These are phyloP conservation scores for Stenolophus ochropezus DNA, from an alignment of 2,888 invertebrate genomes.

Conservation along the genomic window DNA sequence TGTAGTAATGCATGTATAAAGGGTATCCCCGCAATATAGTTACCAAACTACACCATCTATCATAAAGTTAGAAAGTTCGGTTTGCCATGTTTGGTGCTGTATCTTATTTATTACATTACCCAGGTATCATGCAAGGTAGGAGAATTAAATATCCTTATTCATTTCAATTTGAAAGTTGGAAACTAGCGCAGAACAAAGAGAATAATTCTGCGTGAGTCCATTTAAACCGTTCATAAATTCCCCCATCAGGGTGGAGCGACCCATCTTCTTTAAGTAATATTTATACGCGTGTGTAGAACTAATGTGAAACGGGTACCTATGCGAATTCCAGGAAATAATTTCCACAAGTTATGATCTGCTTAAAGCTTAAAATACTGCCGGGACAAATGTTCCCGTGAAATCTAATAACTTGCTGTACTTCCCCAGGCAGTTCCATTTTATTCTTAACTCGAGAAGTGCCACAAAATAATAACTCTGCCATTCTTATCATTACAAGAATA, in stretches of 20 bases:
- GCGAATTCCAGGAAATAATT: conserved; percentile 35
- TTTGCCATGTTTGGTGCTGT: neutral
- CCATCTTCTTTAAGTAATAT: conserved; percentile 40
- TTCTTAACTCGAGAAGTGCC: too few species aligned
- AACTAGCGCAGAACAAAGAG: neutral
- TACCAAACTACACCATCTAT: neutral
- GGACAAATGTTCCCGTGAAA: conserved; percentile 46
- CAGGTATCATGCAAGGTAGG: neutral
- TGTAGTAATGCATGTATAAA: too few species aligned
- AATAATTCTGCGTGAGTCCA: neutral
- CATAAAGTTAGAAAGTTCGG: neutral
- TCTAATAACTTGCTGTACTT: conserved; percentile 38
- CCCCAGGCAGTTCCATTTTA: conserved; percentile 31
- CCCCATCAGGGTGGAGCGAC: conserved; percentile 1
- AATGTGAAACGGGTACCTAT: conserved; percentile 39
- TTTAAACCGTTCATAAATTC: conserved; percentile 5
- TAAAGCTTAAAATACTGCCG: conserved; percentile 50
- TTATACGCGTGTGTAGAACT: conserved; percentile 34
- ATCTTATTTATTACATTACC: neutral
- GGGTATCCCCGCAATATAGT: too few species aligned
- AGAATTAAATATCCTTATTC: neutral
- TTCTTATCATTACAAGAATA: too few species aligned
- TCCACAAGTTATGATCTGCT: conserved; percentile 40
- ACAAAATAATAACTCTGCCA: too few species aligned
- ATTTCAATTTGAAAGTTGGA: neutral